Evolutionary conservation across 2,113 vertebrate species (phyloP).

Genomic region (Pithys albifrons): DNA sequence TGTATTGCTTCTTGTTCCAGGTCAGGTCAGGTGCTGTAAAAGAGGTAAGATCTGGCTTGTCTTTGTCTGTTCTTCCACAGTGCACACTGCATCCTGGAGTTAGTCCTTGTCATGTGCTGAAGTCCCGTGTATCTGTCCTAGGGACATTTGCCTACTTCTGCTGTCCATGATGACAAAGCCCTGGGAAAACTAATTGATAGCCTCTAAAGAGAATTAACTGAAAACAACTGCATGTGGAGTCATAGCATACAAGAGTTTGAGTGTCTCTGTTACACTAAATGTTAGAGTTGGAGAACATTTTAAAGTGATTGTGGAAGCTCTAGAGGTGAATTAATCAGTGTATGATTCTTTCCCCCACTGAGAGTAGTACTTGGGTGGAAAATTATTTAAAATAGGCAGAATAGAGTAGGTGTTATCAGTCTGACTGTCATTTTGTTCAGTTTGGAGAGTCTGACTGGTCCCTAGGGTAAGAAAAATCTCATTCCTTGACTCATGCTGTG

Average conservation of each 20-base stretch:
- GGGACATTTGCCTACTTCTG: background rate
- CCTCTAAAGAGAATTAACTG: background rate
- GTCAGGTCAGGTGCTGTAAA: background rate
- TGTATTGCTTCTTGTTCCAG: background rate
- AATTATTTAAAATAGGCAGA: conserved; percentile 26
- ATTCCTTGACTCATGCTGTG: background rate
- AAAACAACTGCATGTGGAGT: background rate
- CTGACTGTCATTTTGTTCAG: conserved; percentile 52
- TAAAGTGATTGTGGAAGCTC: background rate
- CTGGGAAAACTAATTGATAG: background rate
- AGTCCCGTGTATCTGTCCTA: background rate
- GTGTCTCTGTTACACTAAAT: background rate
- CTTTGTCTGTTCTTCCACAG: background rate
- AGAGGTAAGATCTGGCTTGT: background rate
- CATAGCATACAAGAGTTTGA: background rate
- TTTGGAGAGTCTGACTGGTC: conserved; percentile 22
- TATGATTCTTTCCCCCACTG: background rate
- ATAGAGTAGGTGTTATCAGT: conserved; percentile 38
- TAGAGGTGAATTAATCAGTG: background rate
- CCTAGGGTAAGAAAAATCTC: background rate
- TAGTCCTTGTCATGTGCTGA: background rate
- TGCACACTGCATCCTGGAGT: background rate
- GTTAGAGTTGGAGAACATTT: background rate
- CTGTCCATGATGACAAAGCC: background rate
- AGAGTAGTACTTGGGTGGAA: background rate